A percentile compares a stretch with the other conserved stretches of the same genome.
These are phyloP conservation scores for Oxyteleia sp. DNA, from an alignment of 2,888 invertebrate species.

Conservation along the genomic window DNA sequence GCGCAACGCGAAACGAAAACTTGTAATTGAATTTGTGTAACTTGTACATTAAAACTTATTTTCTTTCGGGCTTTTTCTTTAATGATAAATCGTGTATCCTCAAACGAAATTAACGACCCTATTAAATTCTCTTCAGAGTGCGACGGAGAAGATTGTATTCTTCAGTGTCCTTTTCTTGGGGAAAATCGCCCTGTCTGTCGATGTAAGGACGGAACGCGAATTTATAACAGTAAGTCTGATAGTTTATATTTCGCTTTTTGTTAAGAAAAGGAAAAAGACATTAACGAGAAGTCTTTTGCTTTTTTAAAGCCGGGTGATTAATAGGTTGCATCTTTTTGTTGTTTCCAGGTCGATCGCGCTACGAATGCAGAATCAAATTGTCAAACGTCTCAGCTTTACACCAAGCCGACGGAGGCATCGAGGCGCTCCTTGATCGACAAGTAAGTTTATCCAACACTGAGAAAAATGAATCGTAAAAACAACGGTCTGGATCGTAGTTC, in stretches of 20 bases:
- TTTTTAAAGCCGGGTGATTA: constrained; percentile 52
- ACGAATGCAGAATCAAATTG: constrained; percentile 89
- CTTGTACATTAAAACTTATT: constrained; percentile 60
- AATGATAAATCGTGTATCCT: constrained; percentile 63
- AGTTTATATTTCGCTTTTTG: constrained; percentile 67
- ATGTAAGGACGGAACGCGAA: constrained; percentile 85
- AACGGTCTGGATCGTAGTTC: no score
- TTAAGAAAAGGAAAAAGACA: constrained; percentile 49
- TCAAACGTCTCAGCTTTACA: constrained; percentile 85
- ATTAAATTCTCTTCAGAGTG: constrained; percentile 85
- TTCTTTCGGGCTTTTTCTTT: constrained; percentile 51
- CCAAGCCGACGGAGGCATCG: constrained; percentile 80
- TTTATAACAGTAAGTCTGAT: constrained; percentile 86
- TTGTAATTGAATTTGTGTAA: constrained; percentile 59
- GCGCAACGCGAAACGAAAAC: constrained; percentile 33
- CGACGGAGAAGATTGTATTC: constrained; percentile 86
- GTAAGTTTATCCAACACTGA: constrained; percentile 82
- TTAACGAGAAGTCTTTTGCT: constrained; percentile 40
- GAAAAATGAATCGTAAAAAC: no score
- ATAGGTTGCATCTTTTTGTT: constrained; percentile 69
- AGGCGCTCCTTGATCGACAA: constrained; percentile 85
- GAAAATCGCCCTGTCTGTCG: constrained; percentile 87
- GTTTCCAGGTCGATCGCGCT: constrained; percentile 89
- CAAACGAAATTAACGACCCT: constrained; percentile 66
- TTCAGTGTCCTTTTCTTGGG: constrained; percentile 88